Evolutionary conservation across 1,140 invertebrate species (phyloP).

Genomic region (Carposina sasakii): DNA sequence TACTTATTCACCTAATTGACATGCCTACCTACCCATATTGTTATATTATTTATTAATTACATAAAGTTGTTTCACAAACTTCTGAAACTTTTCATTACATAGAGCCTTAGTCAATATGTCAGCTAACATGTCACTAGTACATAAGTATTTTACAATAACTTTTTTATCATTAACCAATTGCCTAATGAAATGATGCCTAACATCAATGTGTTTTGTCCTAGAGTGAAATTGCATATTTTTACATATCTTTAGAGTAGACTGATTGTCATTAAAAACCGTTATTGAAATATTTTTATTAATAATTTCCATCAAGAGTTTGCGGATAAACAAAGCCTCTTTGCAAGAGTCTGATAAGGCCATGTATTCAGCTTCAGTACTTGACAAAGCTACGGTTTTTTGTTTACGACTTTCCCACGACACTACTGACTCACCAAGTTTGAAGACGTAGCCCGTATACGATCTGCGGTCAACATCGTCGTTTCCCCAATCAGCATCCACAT

Average conservation of each 20-base stretch:
- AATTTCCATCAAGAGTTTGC: background rate
- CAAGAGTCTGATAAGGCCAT: background rate
- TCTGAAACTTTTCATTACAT: background rate
- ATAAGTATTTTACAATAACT: background rate
- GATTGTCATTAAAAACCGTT: background rate
- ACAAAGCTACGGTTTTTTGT: background rate
- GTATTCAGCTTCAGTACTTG: background rate
- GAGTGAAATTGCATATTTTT: background rate
- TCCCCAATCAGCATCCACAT: background rate
- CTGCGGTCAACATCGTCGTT: background rate
- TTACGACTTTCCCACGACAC: background rate
- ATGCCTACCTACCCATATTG: too few relatives aligned
- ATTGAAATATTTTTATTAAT: conserved; percentile 11
- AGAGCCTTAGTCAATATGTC: background rate
- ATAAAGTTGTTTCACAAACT: too few relatives aligned
- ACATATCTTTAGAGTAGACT: background rate
- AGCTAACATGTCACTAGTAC: background rate
- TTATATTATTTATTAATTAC: too few relatives aligned
- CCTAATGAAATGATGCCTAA: background rate
- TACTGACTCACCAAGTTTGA: background rate
- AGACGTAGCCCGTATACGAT: background rate
- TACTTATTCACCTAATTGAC: too few relatives aligned
- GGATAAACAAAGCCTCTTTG: background rate
- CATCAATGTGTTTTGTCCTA: conserved; percentile 11
- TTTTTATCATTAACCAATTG: background rate